Evolutionary conservation across 1,140 invertebrate species (phyloP), one percentile per base, ranked within the genome.

Genomic region (Drosophila mauritiana): DNA sequence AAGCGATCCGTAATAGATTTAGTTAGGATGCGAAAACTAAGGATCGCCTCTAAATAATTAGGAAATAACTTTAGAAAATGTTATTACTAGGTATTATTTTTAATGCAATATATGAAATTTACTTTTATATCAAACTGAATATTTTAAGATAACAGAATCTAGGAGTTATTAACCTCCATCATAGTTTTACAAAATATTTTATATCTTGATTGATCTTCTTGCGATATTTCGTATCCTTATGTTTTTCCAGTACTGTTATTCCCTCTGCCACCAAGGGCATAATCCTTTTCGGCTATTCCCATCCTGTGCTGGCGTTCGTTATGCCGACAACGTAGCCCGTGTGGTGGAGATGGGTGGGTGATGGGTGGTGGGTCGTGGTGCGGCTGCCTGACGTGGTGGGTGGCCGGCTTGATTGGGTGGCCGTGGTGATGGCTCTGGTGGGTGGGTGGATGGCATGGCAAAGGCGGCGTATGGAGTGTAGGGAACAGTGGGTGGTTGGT

Each of bases 261-360:
- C 17, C 13, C 5, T 36, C 1, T 4, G 46, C 25, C 22, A 40
- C 1, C 5, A 5, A 65, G 73, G 37, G 72, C 39, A 75, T 46
- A 40, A 52, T 52, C 36, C 49, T 67, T 15, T 45, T 67, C 73
- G 72, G 40, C 42, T 53, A 49, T 52, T 17, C 37, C 40, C 15
- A 75, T 65, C 62, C 61, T 78, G 74, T 54, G 70, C 62, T 88
- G 65, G 62, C 59, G 70, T 76, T 76, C 84, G 83, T 89, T 89
- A 83, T 89, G 83, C 79, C 84, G 80, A 88, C 76, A 89, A 73
- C 84, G 84, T 80, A 70, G 80, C 52, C 73, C 56, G 64, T 77
- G 63, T 63, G 67, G 81, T 80, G 81, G 81, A 73, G 84, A 53
- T 63, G 49, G 54, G 72, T 36, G 57, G 39, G 40, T 58, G 58